Evolutionary conservation across 1,140 invertebrate species (phyloP).

Genomic region (Drosophila prosaltans): DNA sequence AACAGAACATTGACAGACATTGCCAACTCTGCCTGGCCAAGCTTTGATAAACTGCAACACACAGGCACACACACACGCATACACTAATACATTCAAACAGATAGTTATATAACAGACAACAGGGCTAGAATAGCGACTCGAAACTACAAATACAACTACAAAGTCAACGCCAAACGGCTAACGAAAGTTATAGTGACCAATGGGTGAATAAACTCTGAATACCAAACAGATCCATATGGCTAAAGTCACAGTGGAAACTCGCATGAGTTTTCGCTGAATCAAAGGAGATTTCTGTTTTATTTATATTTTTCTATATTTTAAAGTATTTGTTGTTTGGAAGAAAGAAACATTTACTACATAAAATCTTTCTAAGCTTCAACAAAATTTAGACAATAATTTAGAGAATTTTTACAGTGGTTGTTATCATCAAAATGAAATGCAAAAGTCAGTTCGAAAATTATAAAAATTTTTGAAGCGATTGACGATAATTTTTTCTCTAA

Average conservation of each 20-base stretch:
- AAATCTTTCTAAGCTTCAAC: too few species aligned
- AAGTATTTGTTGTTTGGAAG: too few species aligned
- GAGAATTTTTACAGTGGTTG: too few species aligned
- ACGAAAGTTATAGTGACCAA: conserved; percentile 52
- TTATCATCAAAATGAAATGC: too few species aligned
- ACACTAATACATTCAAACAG: conserved; percentile 1
- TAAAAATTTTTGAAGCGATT: too few species aligned
- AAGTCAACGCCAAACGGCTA: conserved; percentile 30
- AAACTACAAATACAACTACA: conserved; percentile 8
- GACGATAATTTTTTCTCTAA: too few species aligned
- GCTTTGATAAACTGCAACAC: conserved; percentile 76
- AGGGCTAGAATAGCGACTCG: background rate
- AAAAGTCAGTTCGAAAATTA: too few species aligned
- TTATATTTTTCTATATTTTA: too few species aligned
- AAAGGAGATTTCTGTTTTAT: too few species aligned
- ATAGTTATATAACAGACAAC: conserved; percentile 29
- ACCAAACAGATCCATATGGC: conserved; percentile 13
- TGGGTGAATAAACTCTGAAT: conserved; percentile 65
- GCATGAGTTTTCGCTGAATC: too few species aligned
- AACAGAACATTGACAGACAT: conserved; percentile 3
- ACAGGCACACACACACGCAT: conserved; percentile 19
- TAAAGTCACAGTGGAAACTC: background rate
- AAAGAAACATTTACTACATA: too few species aligned
- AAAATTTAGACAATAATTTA: too few species aligned
- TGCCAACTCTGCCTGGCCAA: conserved; percentile 47